Conservation (phyloP, 2,113 vertebrate genomes). For the Heterotilapia buettikoferi region DNA sequence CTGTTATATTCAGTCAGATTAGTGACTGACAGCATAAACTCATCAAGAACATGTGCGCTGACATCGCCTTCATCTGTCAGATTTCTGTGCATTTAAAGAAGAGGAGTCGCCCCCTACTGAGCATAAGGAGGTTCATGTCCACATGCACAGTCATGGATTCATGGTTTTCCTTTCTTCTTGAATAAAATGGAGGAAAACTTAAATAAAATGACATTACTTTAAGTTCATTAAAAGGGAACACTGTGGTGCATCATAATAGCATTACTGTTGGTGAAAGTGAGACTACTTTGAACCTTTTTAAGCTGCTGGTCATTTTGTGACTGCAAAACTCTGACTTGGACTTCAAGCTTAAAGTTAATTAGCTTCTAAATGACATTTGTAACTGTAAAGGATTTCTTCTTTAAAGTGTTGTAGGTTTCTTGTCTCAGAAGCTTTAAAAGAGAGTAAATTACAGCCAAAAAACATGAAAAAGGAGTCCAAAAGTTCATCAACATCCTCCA, state of each 20-base stretch:
- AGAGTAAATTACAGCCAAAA: not conserved
- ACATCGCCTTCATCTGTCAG: not conserved
- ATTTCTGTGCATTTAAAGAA: not conserved
- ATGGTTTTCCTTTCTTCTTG: not conserved
- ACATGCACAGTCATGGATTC: not conserved
- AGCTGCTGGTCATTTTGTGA: not conserved
- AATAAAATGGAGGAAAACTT: not conserved
- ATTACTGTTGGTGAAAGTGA: accelerated
- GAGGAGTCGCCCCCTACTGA: not conserved
- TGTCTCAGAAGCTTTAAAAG: not conserved
- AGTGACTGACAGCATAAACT: not conserved
- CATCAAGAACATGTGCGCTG: accelerated
- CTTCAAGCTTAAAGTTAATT: accelerated
- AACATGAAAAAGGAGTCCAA: not conserved
- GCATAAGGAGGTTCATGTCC: not conserved
- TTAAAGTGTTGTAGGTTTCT: not conserved
- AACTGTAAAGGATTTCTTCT: not conserved
- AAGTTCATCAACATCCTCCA: accelerated
- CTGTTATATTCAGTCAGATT: not conserved
- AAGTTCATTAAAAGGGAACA: not conserved
- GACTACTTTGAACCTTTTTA: not conserved
- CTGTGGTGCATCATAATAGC: not conserved
- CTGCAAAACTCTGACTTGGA: not conserved
- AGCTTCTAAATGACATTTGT: not conserved
- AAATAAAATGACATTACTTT: accelerated